Base-by-base conservation (phyloP, 1,140 invertebrate genomes). In the Potamilus streckersoni region DNA sequence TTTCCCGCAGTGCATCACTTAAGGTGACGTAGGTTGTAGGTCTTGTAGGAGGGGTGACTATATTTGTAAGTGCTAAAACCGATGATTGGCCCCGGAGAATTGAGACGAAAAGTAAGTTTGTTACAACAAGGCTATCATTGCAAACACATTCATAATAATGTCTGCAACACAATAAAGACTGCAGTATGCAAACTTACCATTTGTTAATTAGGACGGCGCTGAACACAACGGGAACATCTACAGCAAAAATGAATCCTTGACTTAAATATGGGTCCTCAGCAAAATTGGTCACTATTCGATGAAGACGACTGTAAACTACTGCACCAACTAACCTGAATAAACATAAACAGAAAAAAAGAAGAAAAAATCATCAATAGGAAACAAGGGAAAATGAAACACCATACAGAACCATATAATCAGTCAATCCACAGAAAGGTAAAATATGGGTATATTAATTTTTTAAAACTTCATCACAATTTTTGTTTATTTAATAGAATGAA, bases 161-260 rank as follows among this genome's bases (percentile, higher is more conserved):
- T 6, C 38, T 49, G 38, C 38, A 49, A 11, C 38, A 49, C 38
- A 6, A 49, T 49, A 49, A 49, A 49, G 38, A 49, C 38, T 6
- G 6, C 11, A 49, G 11, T 49, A 49, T 49, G 38, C 6, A 49
- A 49, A 76, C 80, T 79, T 79, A 87, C 86, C 86, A 87, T 85
- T 84, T 86, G 69, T 84, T 87, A 31, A 87, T 82, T n/a, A 87
- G 69, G 31, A 87, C 73, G 27, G 85, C 82, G 8, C 82, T 79
- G 75, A 82, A 82, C 17, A 83, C 78, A 4, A 87, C 76, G 4
- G 85, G 82, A 58, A 85, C 57, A 70, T 85, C 86, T 19, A 86
- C 71, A 23, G 79, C 64, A 61, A 83, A 87, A 11, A 83, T 73
- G 2, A 87, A 55, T 56, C 78, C 74, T 14, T 63, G 78, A 66